Base-by-base conservation (phyloP, 2,888 invertebrate species). In the Aspidiotus rigidus region DNA sequence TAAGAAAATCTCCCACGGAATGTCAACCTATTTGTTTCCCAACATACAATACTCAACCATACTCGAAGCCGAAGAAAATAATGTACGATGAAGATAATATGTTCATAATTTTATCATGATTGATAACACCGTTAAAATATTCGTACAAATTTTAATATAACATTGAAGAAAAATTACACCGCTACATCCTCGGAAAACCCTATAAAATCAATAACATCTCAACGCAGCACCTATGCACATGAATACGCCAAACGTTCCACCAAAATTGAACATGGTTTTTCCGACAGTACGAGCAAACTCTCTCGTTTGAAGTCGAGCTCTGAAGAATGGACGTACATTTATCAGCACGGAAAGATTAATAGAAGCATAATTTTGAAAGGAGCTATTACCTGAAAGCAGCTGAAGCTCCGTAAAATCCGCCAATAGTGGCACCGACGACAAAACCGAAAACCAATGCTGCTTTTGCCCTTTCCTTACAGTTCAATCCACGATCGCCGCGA, bases 161-260 rank as follows among this genome's bases (percentile, higher is more conserved):
- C 28, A 28, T 28, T 28, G 28, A 28, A 28, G 28, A 28, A 28
- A 3, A 28, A 28, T 28, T 28, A 28, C 28, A 28, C n/a, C 28
- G 28, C 28, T 28, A 28, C 28, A 28, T 28, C 5, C 28, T 28
- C 5, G 28, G 28, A 28, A 28, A 28, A 28, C 28, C 28, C 28
- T 28, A 28, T 3, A 28, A 28, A 28, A 28, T 28, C 5, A 28
- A 28, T 28, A 91, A 81, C 91, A 92, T 77, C 91, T 84, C 75
- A 92, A 84, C 72, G 89, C 91, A 64, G 88, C 88, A 75, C 89
- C 92, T 73, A 92, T 90, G 41, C 90, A 93, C 93, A 98, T 94
- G 79, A 98, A 98, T 64, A 94, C 93, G 54, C 98, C 98, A 79
- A 98, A 98, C 44, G 97, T 96, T 70, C 95, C 96, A 59, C 96